phyloP scores from a whole-genome alignment of 2,113 vertebrate genomes.

The Bettongia penicillata region DNA sequence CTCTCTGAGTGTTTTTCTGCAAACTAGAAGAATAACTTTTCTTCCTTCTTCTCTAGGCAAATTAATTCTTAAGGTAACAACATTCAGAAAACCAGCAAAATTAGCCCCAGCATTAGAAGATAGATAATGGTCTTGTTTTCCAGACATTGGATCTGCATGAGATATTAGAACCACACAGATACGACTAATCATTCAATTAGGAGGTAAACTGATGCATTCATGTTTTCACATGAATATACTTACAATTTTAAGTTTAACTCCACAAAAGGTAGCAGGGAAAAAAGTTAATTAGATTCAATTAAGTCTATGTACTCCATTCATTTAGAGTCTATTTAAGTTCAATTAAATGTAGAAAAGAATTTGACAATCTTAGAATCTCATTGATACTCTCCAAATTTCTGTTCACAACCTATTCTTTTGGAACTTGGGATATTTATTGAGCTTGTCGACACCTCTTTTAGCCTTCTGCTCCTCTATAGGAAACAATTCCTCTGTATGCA shows the following conservation, averaged over 20 bases:
- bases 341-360: constrained; percentile 45
- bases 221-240: constrained; percentile 31
- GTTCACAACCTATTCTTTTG: constrained; percentile 8
- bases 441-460: constrained; percentile 4
- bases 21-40: constrained; percentile 20
- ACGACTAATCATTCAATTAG: constrained; percentile 45
- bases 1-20: neutral
- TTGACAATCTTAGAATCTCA: constrained; percentile 8
- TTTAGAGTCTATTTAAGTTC: constrained; percentile 54
- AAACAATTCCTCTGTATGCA: neutral
- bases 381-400: constrained; percentile 3
- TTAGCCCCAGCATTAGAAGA: constrained; percentile 29
- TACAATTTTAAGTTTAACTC: constrained; percentile 48
- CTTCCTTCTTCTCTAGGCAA: constrained; percentile 21
- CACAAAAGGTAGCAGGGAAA: constrained; percentile 33
- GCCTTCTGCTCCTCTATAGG: neutral
- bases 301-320: constrained; percentile 31
- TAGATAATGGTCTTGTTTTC: constrained; percentile 26
- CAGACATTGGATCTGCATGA: constrained; percentile 4
- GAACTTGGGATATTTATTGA: constrained; percentile 45
- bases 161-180: constrained; percentile 41
- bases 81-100: constrained; percentile 26
- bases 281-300: constrained; percentile 21
- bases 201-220: constrained; percentile 30
- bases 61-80: constrained; percentile 44